Conservation (phyloP, 2,888 invertebrate genomes). For the Eudemis profundana region DNA sequence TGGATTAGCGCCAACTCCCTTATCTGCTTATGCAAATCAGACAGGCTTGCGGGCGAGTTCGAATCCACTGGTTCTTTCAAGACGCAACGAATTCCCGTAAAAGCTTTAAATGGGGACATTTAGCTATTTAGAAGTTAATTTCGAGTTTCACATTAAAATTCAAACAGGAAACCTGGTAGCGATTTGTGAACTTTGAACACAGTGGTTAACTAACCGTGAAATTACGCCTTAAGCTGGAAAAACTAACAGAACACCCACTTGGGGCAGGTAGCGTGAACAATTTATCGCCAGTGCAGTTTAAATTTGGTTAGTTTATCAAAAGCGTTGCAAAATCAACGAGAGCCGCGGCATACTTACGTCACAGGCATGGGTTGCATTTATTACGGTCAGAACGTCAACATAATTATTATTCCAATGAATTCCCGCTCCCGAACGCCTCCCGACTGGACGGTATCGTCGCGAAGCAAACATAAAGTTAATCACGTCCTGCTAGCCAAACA, state of each 20-base stretch:
- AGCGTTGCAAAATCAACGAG: not conserved
- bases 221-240: slow-evolving; percentile 5
- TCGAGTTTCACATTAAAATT: slow-evolving; percentile 38
- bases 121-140: slow-evolving; percentile 41
- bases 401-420: slow-evolving; percentile 44
- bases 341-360: not conserved
- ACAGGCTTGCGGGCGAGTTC: slow-evolving; percentile 42
- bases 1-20: slow-evolving; percentile 53
- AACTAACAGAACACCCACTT: slow-evolving; percentile 14
- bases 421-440: slow-evolving; percentile 40
- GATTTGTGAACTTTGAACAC: slow-evolving; percentile 28
- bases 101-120: slow-evolving; percentile 37
- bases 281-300: not conserved
- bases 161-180: slow-evolving; percentile 13
- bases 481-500: slow-evolving; percentile 42
- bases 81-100: slow-evolving; percentile 39
- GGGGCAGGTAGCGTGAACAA: not conserved
- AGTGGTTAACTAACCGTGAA: slow-evolving; percentile 24
- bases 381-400: slow-evolving; percentile 37
- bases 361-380: slow-evolving; percentile 28
- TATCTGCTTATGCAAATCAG: slow-evolving; percentile 53
- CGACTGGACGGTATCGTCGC: slow-evolving; percentile 39
- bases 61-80: slow-evolving; percentile 42
- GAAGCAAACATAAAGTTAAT: slow-evolving; percentile 44
- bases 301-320: slow-evolving; percentile 9